Evolutionary conservation across 1,140 invertebrate genomes (phyloP).

Genomic region (Radopholus similis): DNA sequence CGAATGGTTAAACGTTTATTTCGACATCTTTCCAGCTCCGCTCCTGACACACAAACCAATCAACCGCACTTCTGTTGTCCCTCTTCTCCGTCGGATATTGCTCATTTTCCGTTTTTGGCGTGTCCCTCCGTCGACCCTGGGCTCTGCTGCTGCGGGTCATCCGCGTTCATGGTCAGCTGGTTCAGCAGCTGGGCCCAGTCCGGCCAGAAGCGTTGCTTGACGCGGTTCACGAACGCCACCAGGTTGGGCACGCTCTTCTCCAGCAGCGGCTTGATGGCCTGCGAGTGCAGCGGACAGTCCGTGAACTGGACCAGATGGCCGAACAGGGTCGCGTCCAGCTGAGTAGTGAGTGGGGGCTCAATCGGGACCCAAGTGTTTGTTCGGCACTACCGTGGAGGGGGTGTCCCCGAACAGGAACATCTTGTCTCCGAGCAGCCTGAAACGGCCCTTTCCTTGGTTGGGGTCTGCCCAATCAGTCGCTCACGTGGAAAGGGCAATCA

Average conservation of each 20-base stretch:
- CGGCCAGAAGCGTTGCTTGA: constrained; percentile 45
- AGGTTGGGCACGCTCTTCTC: constrained; percentile 43
- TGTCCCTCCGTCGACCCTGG: too few species aligned
- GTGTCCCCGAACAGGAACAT: constrained; percentile 89
- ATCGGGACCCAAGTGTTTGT: neutral
- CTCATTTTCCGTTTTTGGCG: too few species aligned
- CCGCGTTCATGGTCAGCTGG: constrained; percentile 36
- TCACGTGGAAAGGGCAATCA: constrained; percentile 77
- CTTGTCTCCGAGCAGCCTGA: constrained; percentile 78
- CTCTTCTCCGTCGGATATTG: too few species aligned
- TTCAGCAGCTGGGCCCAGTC: constrained; percentile 42
- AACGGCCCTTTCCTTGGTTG: constrained; percentile 71
- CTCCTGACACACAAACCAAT: too few species aligned
- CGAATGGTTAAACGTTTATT: too few species aligned
- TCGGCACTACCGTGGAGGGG: constrained; percentile 69
- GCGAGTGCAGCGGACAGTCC: constrained; percentile 30
- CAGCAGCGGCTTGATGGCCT: constrained; percentile 32
- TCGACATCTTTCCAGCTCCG: too few species aligned
- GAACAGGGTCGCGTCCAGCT: constrained; percentile 57
- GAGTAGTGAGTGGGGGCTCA: neutral
- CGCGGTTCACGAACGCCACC: constrained; percentile 31
- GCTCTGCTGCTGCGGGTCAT: constrained; percentile 8
- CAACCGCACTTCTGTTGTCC: too few species aligned
- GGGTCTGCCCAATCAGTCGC: neutral
- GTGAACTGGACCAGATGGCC: constrained; percentile 39